These are phyloP conservation scores for Poeciliopsis turneri DNA, from an alignment of 2,797 vertebrate species.

Conservation along the genomic window DNA sequence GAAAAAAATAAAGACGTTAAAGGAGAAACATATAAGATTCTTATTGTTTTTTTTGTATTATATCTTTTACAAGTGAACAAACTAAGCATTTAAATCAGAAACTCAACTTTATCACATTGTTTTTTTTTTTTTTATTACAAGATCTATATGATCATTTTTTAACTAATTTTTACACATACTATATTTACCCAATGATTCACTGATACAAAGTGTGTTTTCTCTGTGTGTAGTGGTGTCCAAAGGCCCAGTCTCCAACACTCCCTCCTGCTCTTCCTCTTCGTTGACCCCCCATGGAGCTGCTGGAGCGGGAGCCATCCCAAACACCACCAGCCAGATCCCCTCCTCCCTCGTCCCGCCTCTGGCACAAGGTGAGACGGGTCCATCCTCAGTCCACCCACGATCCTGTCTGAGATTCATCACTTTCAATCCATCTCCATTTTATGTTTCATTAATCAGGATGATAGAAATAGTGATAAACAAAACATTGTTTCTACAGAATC, in stretches of 20 bases:
- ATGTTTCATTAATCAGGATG: not conserved
- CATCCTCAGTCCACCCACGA: conserved; percentile 8
- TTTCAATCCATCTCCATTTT: not conserved
- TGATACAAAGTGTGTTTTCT: conserved; percentile 47
- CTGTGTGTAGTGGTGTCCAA: conserved; percentile 82
- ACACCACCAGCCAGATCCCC: conserved; percentile 60
- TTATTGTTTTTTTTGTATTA: not conserved
- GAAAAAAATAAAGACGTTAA: not conserved
- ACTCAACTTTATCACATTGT: not conserved
- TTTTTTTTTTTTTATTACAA: conserved; percentile 6
- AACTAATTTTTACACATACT: conserved; percentile 18
- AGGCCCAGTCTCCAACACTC: conserved; percentile 78
- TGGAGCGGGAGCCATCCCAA: conserved; percentile 66
- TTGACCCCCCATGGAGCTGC: conserved; percentile 58
- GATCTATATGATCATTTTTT: conserved; percentile 37
- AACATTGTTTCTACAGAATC: not conserved
- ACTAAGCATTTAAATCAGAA: not conserved
- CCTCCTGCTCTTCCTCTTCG: conserved; percentile 50
- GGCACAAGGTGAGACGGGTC: conserved; percentile 76
- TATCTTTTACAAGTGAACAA: not conserved
- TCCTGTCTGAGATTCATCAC: not conserved
- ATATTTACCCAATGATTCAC: conserved; percentile 39
- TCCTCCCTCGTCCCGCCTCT: conserved; percentile 74
- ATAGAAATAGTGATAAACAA: not conserved
- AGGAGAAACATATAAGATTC: conserved; percentile 15